Evolutionary conservation across 2,113 vertebrate genomes (phyloP), one percentile per base, ranked within the genome.

Genomic region (Hypocryptadius cinnamomeus): DNA sequence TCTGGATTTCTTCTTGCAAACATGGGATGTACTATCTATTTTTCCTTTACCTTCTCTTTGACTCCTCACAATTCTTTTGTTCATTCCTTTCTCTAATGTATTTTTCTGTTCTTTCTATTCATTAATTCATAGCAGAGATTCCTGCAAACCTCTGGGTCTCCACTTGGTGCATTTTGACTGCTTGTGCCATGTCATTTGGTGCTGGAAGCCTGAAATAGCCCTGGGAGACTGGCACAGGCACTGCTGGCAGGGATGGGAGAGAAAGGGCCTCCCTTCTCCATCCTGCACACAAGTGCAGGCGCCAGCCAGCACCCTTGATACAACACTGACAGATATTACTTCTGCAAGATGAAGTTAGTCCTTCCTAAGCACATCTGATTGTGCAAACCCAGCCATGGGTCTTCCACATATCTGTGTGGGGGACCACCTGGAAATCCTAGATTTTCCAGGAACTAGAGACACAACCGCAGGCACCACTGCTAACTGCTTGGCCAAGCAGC

Each of bases 121-220:
- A 24, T 59, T 35, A n/a, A 24, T 30, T 37, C 0, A 0, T 28
- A 11, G 39, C 40, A 64, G 83, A 54, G 33, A 44, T 37, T 33
- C 13, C 17, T 7, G 2, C n/a, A 37, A 20, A 33, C 72, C 40
- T 64, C 53, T 45, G 21, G 23, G n/a, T 33, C 45, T 27, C 17
- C 4, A 1, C 33, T 65, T 33, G 9, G 7, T 0, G 0, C 15
- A 37, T 25, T 70, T 40, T 30, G 19, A 12, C 27, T 54, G 27
- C 35, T 28, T 35, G 11, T 11, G 30, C 17, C 0, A 0, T 28
- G 33, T 33, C 3, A 1, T 8, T 24, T 0, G 1, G 37, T 60
- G 27, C 65, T 68, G 85, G 40, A 51, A 77, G 45, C 28, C 51
- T 56, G 42, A 23, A 44, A 57, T 65, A 40, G 5, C 15, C 31